These are phyloP conservation scores for Seriola aureovittata DNA, from an alignment of 2,113 vertebrate species.

Conservation along the genomic window DNA sequence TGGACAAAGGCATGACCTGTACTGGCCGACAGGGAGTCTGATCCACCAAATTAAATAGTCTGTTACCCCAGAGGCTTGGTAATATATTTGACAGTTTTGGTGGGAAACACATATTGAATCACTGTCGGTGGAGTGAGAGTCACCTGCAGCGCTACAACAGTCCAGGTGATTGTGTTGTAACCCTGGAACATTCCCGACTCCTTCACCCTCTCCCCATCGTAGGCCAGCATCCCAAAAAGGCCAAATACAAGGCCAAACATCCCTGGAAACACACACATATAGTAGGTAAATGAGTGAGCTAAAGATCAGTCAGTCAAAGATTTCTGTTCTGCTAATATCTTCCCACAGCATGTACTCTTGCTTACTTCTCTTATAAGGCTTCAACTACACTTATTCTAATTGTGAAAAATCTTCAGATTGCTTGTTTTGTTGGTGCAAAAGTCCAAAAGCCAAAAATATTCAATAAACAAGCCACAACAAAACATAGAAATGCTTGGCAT, in stretches of 20 bases:
- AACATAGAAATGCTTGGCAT: background rate
- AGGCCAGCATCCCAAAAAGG: slow-evolving; percentile 92
- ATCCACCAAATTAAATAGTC: slow-evolving; percentile 26
- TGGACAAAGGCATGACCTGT: slow-evolving; percentile 64
- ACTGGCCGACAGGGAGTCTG: slow-evolving; percentile 31
- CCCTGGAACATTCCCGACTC: slow-evolving; percentile 97
- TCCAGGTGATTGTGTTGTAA: slow-evolving; percentile 94
- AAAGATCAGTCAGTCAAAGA: background rate
- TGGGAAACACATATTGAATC: background rate
- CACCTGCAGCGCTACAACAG: slow-evolving; percentile 96
- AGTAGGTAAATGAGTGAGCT: background rate
- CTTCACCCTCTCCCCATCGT: slow-evolving; percentile 91
- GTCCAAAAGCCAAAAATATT: background rate
- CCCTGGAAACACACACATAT: slow-evolving; percentile 78
- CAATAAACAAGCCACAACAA: background rate
- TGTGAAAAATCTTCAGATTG: background rate
- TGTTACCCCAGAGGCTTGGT: background rate
- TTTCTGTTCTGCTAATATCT: background rate
- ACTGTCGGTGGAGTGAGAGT: background rate
- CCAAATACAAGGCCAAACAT: slow-evolving; percentile 95
- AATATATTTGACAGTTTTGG: background rate
- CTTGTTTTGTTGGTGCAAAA: background rate
- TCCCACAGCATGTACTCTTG: too few relatives aligned
- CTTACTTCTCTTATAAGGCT: background rate
- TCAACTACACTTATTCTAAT: background rate